Evolutionary conservation across 2,888 invertebrate genomes (phyloP), one percentile per base, ranked within the genome.

Genomic region (Torymus aiolomorphi): DNA sequence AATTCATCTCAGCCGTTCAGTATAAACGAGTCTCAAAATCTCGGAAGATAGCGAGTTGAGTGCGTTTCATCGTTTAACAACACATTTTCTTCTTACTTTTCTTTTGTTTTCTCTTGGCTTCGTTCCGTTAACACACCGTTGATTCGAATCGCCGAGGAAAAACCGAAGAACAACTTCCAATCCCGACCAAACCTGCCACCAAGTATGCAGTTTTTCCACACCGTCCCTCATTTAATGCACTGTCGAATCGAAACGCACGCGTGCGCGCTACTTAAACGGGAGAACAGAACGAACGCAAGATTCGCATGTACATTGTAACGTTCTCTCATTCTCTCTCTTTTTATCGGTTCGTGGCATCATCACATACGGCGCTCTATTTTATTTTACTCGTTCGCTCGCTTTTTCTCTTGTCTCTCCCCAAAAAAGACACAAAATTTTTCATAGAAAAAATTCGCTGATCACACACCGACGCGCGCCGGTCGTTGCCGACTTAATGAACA

Each of bases 381-480:
- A 5, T 42, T 1, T 42, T 42, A 42, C 42, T 42, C 42, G 42
- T 42, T 42, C 42, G 42, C 42, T 24, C 56, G 59, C 2, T 59
- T 57, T 70, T n/a, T 56, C 42, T 69, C 66, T 51, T 49, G 18
- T 20, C 14, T 62, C 59, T 59, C 49, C 13, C 56, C n/a, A 67
- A 72, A 70, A 62, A 77, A 80, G 42, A 80, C 63, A 70, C 42
- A 75, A 80, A 70, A 70, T 62, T 81, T 81, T 81, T 79, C 78
- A 79, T 79, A 81, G 79, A 81, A 81, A 81, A 81, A 81, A 73
- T 74, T 70, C 72, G 24, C 75, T 63, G 70, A 71, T 78, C 61
- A 78, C 75, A 78, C 66, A 75, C 70, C 54, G 65, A 74, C 57
- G 20, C 74, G 63, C 52, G 56, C 57, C 18, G 42, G 31, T 52